Base-by-base conservation (phyloP, 2,888 invertebrate genomes). In the Drepanosiphum platanoidis region DNA sequence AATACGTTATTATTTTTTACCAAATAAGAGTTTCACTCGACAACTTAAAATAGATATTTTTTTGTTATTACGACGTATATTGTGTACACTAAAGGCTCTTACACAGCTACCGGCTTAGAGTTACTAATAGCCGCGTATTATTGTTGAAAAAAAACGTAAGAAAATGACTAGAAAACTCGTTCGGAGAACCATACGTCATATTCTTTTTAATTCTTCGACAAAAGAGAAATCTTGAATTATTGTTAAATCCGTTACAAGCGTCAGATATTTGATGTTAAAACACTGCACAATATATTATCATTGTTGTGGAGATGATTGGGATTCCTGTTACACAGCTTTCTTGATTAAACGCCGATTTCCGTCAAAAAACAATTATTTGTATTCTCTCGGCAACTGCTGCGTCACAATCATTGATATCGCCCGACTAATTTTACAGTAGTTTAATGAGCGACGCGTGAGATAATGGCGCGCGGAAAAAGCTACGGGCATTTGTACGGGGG, bases 201-300 rank as follows among this genome's bases (percentile, higher is more conserved):
- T 34, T 52, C 39, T 64, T 2, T 64, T 39, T 61, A 22, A 64
- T 78, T 42, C 36, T 70, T 34, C 11, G n/a, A n/a, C 18, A 11
- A 39, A 80, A 70, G 70, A 58, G 70, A 80, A 80, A 80, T 70
- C 42, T 66, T n/a, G 58, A 66, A 42, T 64, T 32, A 46, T 46
- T 22, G 58, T 36, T 52, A 18, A 80, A 80, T 70, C 27, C 27
- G 27, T 80, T 70, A 30, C 70, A 52, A 80, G 22, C 22, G 72
- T 46, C 46, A n/a, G n/a, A 30, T 30, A 72, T 27, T 42, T 27
- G 13, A 72, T 46, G 42, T 58, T 22, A 34, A n/a, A 13, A 36
- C n/a, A 61, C 27, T 27, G n/a, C 58, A 39, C 39, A 9, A 52
- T 22, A n/a, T n/a, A n/a, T n/a, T n/a, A 46, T 52, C 32, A 52